A percentile compares a stretch with the other conserved stretches of the same genome.
Conservation (phyloP, 2,888 invertebrate genomes). For the Gnatocerus cornutus region DNA sequence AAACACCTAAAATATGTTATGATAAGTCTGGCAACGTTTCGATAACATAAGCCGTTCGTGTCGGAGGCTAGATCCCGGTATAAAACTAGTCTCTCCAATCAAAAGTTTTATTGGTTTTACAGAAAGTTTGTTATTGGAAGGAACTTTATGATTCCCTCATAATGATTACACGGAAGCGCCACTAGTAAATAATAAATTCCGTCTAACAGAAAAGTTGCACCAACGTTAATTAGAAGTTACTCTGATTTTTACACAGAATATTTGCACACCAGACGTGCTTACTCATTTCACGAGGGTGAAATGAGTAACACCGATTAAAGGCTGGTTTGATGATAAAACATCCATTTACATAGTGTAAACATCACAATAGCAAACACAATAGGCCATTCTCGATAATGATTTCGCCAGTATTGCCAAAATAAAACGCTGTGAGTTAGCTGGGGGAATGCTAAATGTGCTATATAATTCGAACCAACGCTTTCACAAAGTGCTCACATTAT, state of each 20-base stretch:
- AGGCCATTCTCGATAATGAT: constrained; percentile 33
- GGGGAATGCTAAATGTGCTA: not conserved
- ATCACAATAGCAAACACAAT: constrained; percentile 34
- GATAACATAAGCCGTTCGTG: constrained; percentile 47
- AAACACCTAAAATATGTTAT: constrained; percentile 46
- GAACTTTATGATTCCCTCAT: constrained; percentile 46
- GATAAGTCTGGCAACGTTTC: constrained; percentile 42
- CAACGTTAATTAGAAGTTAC: constrained; percentile 5
- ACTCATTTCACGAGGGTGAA: constrained; percentile 9
- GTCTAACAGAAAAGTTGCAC: constrained; percentile 4
- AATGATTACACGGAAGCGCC: constrained; percentile 41
- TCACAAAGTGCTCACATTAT: not conserved
- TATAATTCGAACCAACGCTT: not conserved
- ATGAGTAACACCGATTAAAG: constrained; percentile 25
- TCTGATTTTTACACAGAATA: not conserved
- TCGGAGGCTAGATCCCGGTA: constrained; percentile 35
- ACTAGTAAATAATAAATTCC: constrained; percentile 32
- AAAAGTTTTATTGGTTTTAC: constrained; percentile 49
- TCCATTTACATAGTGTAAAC: constrained; percentile 41
- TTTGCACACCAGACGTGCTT: not conserved
- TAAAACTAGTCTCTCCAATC: constrained; percentile 49
- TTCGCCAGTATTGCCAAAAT: constrained; percentile 22
- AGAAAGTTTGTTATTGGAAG: constrained; percentile 45
- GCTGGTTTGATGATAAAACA: constrained; percentile 36
- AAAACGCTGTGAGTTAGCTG: not conserved